phyloP scores from a whole-genome alignment of 2,888 invertebrate genomes.

The Tuta absoluta region DNA sequence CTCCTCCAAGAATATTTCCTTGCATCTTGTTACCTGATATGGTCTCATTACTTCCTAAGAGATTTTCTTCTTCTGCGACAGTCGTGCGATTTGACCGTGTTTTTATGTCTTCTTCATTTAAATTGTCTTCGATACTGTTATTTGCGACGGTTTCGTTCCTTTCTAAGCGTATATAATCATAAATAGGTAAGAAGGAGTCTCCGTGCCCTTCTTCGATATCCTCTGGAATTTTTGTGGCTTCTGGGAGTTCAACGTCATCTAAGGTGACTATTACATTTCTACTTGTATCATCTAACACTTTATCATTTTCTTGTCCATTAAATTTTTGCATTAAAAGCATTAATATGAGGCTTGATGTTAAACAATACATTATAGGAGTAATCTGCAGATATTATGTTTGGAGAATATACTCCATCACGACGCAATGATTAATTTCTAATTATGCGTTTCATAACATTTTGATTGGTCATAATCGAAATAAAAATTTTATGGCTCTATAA shows the following conservation, averaged over 20 bases:
- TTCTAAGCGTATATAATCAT: neutral
- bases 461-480: too few relatives aligned
- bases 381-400: too few relatives aligned
- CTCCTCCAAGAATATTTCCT: neutral
- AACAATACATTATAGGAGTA: neutral
- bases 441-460: too few relatives aligned
- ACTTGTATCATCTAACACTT: neutral
- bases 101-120: too few relatives aligned
- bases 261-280: neutral
- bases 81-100: too few relatives aligned
- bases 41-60: neutral
- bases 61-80: too few relatives aligned
- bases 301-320: constrained; percentile 3
- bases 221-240: neutral
- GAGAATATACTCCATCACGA: too few relatives aligned
- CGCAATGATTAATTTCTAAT: too few relatives aligned
- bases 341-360: neutral
- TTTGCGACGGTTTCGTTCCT: neutral
- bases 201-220: neutral
- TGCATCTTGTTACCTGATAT: neutral
- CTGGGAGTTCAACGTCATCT: neutral
- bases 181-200: neutral
- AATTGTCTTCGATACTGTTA: too few relatives aligned
- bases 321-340: neutral
- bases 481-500: neutral